Percentiles rank a stretch among this genome's conserved stretches.
phyloP scores from a whole-genome alignment of 2,113 vertebrate genomes.

The Amphiprion ocellaris region DNA sequence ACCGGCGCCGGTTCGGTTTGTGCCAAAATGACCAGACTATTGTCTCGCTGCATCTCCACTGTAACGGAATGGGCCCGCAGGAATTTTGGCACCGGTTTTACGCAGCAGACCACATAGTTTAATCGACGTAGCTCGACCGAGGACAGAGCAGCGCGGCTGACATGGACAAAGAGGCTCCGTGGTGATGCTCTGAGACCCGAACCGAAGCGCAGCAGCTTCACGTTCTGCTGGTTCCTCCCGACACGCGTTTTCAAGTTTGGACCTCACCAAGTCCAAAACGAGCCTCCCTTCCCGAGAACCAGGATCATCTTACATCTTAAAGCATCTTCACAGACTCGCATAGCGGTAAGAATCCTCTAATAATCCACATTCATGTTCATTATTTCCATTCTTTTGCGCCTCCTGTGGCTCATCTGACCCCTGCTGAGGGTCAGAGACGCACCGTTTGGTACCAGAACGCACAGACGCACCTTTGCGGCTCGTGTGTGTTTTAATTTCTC shows the following conservation, averaged over 20 bases:
- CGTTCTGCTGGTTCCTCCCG: conserved; percentile 43
- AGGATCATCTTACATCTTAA: conserved; percentile 75
- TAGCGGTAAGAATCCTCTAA: conserved; percentile 79
- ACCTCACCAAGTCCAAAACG: conserved; percentile 71
- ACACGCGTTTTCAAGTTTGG: conserved; percentile 74
- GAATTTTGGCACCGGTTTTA: conserved; percentile 80
- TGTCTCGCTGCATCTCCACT: conserved; percentile 54
- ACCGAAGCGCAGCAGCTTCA: background rate
- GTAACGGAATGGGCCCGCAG: conserved; percentile 75
- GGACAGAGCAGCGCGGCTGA: conserved; percentile 12
- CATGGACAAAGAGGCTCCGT: conserved; percentile 59
- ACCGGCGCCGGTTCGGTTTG: conserved; percentile 23
- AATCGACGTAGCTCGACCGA: conserved; percentile 53
- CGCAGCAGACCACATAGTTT: conserved; percentile 79
- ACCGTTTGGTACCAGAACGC: conserved; percentile 66
- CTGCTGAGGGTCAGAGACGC: conserved; percentile 40
- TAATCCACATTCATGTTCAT: background rate
- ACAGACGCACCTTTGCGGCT: conserved; percentile 7
- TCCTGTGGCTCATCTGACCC: too few species aligned
- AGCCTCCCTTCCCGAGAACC: conserved; percentile 51
- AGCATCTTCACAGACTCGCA: conserved; percentile 87
- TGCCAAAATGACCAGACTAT: conserved; percentile 76
- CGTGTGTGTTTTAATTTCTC: background rate
- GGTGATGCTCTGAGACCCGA: conserved; percentile 56
- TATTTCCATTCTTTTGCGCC: background rate